Evolutionary conservation across 2,113 vertebrate genomes (phyloP).

Genomic region (Tylochromis polylepis): DNA sequence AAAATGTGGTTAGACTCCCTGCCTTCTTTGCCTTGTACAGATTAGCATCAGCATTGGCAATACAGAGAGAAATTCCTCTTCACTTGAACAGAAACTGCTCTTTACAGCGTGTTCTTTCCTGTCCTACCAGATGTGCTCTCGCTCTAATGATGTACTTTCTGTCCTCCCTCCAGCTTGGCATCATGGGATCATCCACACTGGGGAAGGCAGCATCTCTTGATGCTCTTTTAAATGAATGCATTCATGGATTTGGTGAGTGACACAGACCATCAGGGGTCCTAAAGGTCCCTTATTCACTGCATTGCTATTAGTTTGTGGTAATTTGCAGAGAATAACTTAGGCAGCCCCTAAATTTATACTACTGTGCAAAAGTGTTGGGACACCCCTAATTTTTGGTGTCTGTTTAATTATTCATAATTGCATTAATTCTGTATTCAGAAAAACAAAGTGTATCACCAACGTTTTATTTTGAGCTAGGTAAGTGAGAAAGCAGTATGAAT

Average conservation of each 20-base stretch:
- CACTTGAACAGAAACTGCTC: not conserved
- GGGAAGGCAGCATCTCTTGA: conserved; percentile 90
- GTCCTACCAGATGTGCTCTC: not conserved
- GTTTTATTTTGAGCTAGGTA: not conserved
- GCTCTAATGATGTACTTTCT: not conserved
- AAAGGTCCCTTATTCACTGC: not conserved
- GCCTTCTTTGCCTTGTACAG: not conserved
- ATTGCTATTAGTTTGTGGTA: not conserved
- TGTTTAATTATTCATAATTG: not conserved
- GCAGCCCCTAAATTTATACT: not conserved
- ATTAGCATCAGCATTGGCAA: not conserved
- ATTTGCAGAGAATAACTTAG: not conserved
- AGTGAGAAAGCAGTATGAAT: not conserved
- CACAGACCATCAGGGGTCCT: not conserved
- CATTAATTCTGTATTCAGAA: not conserved
- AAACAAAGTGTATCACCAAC: not conserved
- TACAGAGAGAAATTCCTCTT: not conserved
- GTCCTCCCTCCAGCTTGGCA: conserved; percentile 37
- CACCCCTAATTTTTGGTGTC: not conserved
- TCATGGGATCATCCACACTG: conserved; percentile 86
- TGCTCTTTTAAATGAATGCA: conserved; percentile 84
- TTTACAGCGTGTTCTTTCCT: not conserved
- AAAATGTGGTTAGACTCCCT: not conserved
- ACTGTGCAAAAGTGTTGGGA: not conserved
- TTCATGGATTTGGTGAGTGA: conserved; percentile 84